Conservation (phyloP, 2,113 vertebrate species). For the Phasianus colchicus region DNA sequence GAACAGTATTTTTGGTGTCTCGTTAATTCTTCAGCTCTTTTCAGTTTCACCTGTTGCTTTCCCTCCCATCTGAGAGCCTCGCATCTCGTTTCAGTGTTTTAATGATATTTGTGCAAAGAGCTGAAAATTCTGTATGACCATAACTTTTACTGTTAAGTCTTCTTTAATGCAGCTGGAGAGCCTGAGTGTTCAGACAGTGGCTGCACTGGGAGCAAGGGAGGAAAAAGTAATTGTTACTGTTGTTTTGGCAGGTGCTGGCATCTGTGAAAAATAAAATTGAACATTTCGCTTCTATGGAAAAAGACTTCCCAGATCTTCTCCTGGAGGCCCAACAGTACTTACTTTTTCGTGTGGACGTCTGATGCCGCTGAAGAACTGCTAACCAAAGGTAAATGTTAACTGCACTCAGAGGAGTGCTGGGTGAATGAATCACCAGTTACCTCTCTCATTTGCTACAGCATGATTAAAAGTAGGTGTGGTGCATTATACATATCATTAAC, state of each 20-base stretch:
- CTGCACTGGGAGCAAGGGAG: neutral
- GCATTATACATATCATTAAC: neutral
- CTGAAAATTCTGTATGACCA: neutral
- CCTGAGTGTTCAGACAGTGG: neutral
- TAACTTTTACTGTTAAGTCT: neutral
- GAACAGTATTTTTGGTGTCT: neutral
- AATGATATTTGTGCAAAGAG: neutral
- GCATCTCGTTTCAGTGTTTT: neutral
- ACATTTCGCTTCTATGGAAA: constrained; percentile 82
- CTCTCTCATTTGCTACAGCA: neutral
- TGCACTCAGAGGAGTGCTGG: neutral
- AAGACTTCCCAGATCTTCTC: constrained; percentile 89
- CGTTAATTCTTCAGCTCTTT: neutral
- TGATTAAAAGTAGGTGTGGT: neutral
- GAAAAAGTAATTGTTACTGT: constrained; percentile 1
- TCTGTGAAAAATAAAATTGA: constrained; percentile 96
- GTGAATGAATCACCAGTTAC: neutral
- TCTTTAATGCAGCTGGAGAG: neutral
- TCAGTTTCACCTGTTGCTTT: neutral
- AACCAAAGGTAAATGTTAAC: constrained; percentile 74
- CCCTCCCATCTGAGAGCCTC: neutral
- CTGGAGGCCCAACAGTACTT: constrained; percentile 92
- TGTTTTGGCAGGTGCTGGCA: constrained; percentile 88
- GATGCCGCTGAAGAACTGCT: constrained; percentile 39
- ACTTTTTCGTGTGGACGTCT: constrained; percentile 85